Evolutionary conservation across 2,797 vertebrate species (phyloP), one percentile per base, ranked within the genome.

Genomic region (Ataeniobius toweri): DNA sequence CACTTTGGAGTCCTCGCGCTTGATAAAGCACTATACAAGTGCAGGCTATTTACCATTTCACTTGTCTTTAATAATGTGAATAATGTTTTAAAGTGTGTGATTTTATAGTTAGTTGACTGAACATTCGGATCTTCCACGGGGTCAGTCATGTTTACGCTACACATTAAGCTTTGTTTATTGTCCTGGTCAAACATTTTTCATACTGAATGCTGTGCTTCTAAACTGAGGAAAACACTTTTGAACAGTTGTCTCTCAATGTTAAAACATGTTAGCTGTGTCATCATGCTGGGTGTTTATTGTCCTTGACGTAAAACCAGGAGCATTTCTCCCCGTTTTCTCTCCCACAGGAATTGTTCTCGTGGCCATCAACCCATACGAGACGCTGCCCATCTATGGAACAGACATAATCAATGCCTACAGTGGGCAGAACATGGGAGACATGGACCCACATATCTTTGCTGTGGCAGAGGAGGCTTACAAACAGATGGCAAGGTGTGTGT

Each of bases 381-480:
- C 96, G 0, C 93, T 99, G 87, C 97, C 96, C 5, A 99, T 99
- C 93, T 99, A 99, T 89, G 98, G 98, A 1, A 86, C 97, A 13
- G 98, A 99, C 83, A 99, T 99, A 92, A 99, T 99, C 94, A 97
- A 99, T 68, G 98, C 98, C 0, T 99, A 99, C 93, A 99, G 98
- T 26, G 98, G 98, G 56, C 98, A 99, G 92, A 99, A 99, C 78
- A 99, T 99, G 98, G 98, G 98, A 16, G 98, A 99, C 89, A 99
- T 99, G 98, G 98, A 99, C 86, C 98, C 98, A 5, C 98, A 99
- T 86, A 99, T 99, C 93, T 99, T 99, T 55, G 98, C 98, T 0
- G 98, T 99, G 92, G 98, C 98, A 73, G 98, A 99, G 80, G 98
- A 99, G 88, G 97, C 98, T 0, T 99, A 99, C 85, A 99, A 99